These are phyloP conservation scores for Ibidorhyncha struthersii DNA, from an alignment of 2,113 vertebrate species.

Conservation along the genomic window DNA sequence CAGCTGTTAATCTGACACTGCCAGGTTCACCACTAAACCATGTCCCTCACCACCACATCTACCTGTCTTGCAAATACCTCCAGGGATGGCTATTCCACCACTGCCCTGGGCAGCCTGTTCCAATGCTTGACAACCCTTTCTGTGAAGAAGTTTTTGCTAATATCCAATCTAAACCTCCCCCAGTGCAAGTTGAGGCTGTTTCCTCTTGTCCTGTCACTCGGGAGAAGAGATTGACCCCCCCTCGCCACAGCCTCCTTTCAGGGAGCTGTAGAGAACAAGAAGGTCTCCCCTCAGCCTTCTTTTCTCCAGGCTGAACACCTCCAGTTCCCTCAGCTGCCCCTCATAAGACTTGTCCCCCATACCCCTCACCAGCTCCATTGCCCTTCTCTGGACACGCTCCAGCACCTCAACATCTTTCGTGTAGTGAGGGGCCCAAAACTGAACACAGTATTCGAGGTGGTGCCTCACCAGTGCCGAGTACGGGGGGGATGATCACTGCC, in stretches of 20 bases:
- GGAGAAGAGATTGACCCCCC: not conserved
- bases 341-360: not conserved
- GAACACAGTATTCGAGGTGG: accelerated
- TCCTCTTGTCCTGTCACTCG: not conserved
- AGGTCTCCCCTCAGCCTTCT: not conserved
- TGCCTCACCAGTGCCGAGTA: not conserved
- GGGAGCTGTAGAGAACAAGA: not conserved
- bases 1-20: not conserved
- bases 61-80: not conserved
- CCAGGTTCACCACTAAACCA: not conserved
- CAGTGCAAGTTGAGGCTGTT: not conserved
- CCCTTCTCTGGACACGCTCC: not conserved
- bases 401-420: not conserved
- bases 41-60: not conserved
- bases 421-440: not conserved
- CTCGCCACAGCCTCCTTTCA: not conserved
- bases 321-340: not conserved
- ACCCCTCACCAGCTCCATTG: not conserved
- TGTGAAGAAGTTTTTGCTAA: not conserved
- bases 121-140: not conserved
- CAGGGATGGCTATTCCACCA: not conserved
- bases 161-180: not conserved
- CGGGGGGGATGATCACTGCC: accelerated
- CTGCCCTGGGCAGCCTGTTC: not conserved
- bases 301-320: not conserved